Evolutionary conservation across 2,113 vertebrate genomes (phyloP), one percentile per base, ranked within the genome.

Genomic region (Prochilodus magdalenae): DNA sequence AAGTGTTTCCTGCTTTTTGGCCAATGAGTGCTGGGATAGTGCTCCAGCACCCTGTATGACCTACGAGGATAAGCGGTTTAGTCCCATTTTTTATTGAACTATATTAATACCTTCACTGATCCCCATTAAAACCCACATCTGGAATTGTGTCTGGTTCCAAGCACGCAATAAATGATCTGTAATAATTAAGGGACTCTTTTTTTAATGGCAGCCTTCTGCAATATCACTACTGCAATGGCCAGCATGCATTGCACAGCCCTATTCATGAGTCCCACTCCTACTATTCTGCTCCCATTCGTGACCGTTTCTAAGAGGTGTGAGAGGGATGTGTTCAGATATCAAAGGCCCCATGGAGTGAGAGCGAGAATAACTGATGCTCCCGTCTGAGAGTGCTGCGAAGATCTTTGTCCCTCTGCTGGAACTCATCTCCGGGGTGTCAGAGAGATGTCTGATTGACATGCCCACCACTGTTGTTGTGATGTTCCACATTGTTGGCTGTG

Each of bases 301-400:
- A 57, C 22, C 22, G 24, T 26, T 60, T 60, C n/a, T 51, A 59
- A 53, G 55, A 80, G 44, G 65, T 63, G 30, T 63, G 20, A 33
- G 29, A 44, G 44, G 33, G 47, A 80, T 76, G 77, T 80, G 73
- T 67, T 73, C n/a, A 33, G 8, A 80, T 44, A 66, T 51, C 44
- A 73, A 62, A 80, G 27, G 57, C 47, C 44, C 27, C 15, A 36
- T 73, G 26, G 29, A 29, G n/a, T 29, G 40, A 4, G 5, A 40
- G 40, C 51, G 62, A 51, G 26, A 63, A 80, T 62, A 57, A 47
- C 51, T 69, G 79, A 65, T 74, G 15, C 10, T 49, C 40, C 30
- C 44, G 49, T 60, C 47, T 15, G 20, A 74, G 27, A 70, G 30
- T 5, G 0, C 51, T 49, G 24, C 60, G 22, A 57, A n/a, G 49